Base-by-base conservation (phyloP, 2,888 invertebrate species). In the Hydroisotoma schaefferi region DNA sequence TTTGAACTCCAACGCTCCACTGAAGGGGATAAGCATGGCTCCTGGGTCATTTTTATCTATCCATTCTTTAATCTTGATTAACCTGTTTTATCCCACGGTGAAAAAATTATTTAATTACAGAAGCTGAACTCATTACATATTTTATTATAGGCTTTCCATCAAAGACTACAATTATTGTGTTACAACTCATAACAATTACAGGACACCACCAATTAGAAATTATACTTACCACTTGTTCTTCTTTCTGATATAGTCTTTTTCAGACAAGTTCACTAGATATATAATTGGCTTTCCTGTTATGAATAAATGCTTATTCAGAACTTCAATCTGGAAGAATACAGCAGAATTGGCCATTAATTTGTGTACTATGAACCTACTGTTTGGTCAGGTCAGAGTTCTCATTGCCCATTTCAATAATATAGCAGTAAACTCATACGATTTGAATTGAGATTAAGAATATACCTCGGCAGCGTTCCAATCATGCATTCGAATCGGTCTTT, bases 31-130 rank as follows among this genome's bases (percentile, higher is more conserved):
- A 40, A 98, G 85, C 2, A 86, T 81, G 0, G 95, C 87, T 2
- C 97, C 97, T 0, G 94, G 89, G 76, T 99, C 99, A 76, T 97
- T 87, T 76, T 89, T 89, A 78, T 99, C 97, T 70, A 99, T 90
- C 95, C 95, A 99, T 77, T 95, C 95, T 78, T 99, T 99, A 74
- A 99, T 90, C 80, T 97, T 97, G 51, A 87, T 82, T 75, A 95
- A 81, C 93, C 92, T 92, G 75, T 38, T 27, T 33, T 10, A 33
- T 33, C 33, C 6, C 6, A 33, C 15, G 33, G 15, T 33, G 33
- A 6, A 33, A 33, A 33, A 33, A 10, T 33, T 15, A 33, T 33
- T 33, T 33, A n/a, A n/a, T n/a, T n/a, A n/a, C n/a, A n/a, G n/a
- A n/a, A n/a, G n/a, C n/a, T n/a, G n/a, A n/a, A n/a, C n/a, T n/a